Conservation (phyloP, 2,113 vertebrate species). For the Heterochromis multidens region DNA sequence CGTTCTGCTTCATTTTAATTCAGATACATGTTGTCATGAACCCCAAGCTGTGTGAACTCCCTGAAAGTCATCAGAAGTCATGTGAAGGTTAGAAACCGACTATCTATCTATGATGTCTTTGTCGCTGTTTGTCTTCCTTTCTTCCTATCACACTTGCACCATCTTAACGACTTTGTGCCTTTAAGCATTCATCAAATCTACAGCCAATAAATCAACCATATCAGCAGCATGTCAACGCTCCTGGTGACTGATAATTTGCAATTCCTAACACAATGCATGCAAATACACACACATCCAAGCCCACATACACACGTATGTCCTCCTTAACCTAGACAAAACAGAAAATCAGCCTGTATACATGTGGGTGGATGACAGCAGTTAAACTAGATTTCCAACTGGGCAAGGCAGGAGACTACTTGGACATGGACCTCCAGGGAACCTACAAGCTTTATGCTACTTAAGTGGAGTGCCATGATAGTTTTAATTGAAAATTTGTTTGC, state of each 20-base stretch:
- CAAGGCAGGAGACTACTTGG: not conserved
- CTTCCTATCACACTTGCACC: slow-evolving; percentile 36
- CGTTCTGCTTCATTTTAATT: not conserved
- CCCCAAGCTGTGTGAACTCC: not conserved
- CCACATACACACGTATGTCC: not conserved
- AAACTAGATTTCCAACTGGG: not conserved
- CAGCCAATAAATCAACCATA: slow-evolving; percentile 60
- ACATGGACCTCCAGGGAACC: not conserved
- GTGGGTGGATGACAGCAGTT: not conserved
- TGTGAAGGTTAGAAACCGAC: slow-evolving; percentile 29
- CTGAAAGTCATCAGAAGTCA: slow-evolving; percentile 37
- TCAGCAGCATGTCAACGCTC: slow-evolving; percentile 41
- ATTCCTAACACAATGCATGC: not conserved
- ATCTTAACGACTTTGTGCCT: slow-evolving; percentile 63
- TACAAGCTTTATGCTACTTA: not conserved
- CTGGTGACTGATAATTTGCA: slow-evolving; percentile 44
- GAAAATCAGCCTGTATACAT: not conserved
- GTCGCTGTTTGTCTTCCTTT: slow-evolving; percentile 20
- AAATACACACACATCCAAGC: not conserved
- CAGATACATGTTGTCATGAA: not conserved
- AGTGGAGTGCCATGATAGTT: not conserved
- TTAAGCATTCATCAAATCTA: slow-evolving; percentile 59
- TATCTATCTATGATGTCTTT: slow-evolving; percentile 40
- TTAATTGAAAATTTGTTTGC: not conserved
- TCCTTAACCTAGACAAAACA: not conserved